Evolutionary conservation across 1,140 invertebrate species (phyloP).

Genomic region (Centruroides vittatus): DNA sequence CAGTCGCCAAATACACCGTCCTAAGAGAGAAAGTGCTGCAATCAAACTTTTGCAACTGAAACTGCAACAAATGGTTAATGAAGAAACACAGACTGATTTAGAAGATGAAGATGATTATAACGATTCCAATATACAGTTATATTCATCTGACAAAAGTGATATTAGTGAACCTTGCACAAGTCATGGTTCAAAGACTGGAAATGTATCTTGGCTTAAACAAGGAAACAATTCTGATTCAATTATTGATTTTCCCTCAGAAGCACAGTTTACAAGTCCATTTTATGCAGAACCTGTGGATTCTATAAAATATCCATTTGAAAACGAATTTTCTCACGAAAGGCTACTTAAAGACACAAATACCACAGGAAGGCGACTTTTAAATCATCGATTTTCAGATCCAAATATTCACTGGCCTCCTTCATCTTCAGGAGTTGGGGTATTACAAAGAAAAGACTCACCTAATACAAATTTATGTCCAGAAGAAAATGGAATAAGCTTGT

Average conservation of each 20-base stretch:
- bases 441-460: constrained; percentile 4
- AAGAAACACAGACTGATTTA: neutral
- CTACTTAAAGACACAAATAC: neutral
- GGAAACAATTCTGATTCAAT: neutral
- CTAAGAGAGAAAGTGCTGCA: neutral
- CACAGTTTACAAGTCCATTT: constrained; percentile 60
- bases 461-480: constrained; percentile 1
- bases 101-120: no score
- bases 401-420: constrained; percentile 30
- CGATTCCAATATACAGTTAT: no score
- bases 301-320: constrained; percentile 26
- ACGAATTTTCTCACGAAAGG: neutral
- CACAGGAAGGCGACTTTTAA: constrained; percentile 22
- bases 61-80: neutral
- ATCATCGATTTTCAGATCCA: constrained; percentile 46
- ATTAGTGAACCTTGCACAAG: no score
- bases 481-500: constrained; percentile 9
- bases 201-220: neutral
- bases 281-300: constrained; percentile 85
- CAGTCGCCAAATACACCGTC: neutral
- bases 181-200: no score
- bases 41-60: no score
- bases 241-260: no score
- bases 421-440: constrained; percentile 1
- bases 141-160: no score